These are phyloP conservation scores for Tetrax tetrax DNA, from an alignment of 2,113 vertebrate species.

Conservation along the genomic window DNA sequence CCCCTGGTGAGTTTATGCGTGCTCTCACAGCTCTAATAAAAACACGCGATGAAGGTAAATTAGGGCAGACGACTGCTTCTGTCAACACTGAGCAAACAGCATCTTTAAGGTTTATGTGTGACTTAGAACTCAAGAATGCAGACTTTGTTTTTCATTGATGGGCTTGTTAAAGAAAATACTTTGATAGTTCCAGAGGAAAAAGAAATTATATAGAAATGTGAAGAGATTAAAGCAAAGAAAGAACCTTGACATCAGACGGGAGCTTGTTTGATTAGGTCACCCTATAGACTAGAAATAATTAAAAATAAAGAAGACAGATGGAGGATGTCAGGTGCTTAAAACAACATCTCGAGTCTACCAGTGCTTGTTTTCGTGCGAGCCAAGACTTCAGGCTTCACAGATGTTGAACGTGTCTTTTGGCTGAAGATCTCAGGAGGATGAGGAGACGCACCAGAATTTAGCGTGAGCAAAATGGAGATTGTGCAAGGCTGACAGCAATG, in stretches of 20 bases:
- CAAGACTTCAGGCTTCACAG: conserved; percentile 44
- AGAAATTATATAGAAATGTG: conserved; percentile 57
- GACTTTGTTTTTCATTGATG: conserved; percentile 60
- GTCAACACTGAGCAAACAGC: conserved; percentile 63
- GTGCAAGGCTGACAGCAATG: neutral
- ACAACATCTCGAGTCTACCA: neutral
- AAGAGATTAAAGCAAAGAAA: conserved; percentile 63
- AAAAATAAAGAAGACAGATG: conserved; percentile 61
- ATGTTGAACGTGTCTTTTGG: conserved; percentile 23
- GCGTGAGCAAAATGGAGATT: neutral
- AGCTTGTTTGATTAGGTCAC: conserved; percentile 62
- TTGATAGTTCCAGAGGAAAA: conserved; percentile 45
- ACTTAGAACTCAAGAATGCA: conserved; percentile 67
- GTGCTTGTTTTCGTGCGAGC: neutral
- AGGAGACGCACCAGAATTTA: neutral
- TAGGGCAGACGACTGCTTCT: conserved; percentile 64
- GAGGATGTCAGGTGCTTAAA: conserved; percentile 60
- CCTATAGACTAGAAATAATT: conserved; percentile 58
- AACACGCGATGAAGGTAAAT: conserved; percentile 72
- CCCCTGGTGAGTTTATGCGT: conserved; percentile 59
- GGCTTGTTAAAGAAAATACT: conserved; percentile 59
- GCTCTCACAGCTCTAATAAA: conserved; percentile 71
- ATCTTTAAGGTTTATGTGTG: conserved; percentile 58
- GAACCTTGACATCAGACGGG: conserved; percentile 51
- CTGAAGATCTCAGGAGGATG: conserved; percentile 13